Evolutionary conservation across 2,888 invertebrate species (phyloP).

Genomic region (Pyrocoelia pectoralis): DNA sequence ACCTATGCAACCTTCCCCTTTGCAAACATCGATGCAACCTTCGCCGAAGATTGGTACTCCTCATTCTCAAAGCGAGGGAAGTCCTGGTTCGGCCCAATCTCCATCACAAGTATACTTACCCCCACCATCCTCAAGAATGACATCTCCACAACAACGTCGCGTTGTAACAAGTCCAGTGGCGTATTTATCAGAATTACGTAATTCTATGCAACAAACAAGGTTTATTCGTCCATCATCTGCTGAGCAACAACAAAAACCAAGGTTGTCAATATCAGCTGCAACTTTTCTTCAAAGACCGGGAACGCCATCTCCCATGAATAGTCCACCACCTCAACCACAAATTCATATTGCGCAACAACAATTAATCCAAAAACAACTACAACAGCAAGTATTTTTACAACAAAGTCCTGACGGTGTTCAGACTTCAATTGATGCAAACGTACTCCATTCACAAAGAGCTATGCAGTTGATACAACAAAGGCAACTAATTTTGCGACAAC

Average conservation of each 20-base stretch:
- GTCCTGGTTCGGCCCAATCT: slow-evolving; percentile 65
- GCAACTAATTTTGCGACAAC: slow-evolving; percentile 52
- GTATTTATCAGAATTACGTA: slow-evolving; percentile 42
- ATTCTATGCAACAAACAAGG: slow-evolving; percentile 51
- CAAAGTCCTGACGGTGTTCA: slow-evolving; percentile 53
- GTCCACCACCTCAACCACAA: slow-evolving; percentile 54
- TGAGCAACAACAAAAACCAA: slow-evolving; percentile 53
- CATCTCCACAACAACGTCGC: slow-evolving; percentile 66
- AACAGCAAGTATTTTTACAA: slow-evolving; percentile 27
- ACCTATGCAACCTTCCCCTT: slow-evolving; percentile 53
- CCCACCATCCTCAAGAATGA: slow-evolving; percentile 64
- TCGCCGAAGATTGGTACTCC: slow-evolving; percentile 70
- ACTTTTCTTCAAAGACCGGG: slow-evolving; percentile 57
- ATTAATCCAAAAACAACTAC: slow-evolving; percentile 49
- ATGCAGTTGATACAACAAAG: slow-evolving; percentile 55
- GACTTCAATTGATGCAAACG: slow-evolving; percentile 60
- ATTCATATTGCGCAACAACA: slow-evolving; percentile 52
- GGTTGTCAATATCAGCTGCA: slow-evolving; percentile 50
- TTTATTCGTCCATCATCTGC: slow-evolving; percentile 51
- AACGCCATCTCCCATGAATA: slow-evolving; percentile 56
- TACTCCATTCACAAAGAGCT: slow-evolving; percentile 57
- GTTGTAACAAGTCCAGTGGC: slow-evolving; percentile 64
- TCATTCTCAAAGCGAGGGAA: slow-evolving; percentile 68
- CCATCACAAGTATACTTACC: slow-evolving; percentile 58
- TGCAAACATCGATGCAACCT: slow-evolving; percentile 64